Percentiles rank a stretch among this genome's conserved stretches.
Conservation (phyloP, 2,888 invertebrate species). For the Andrena chrysosceles region DNA sequence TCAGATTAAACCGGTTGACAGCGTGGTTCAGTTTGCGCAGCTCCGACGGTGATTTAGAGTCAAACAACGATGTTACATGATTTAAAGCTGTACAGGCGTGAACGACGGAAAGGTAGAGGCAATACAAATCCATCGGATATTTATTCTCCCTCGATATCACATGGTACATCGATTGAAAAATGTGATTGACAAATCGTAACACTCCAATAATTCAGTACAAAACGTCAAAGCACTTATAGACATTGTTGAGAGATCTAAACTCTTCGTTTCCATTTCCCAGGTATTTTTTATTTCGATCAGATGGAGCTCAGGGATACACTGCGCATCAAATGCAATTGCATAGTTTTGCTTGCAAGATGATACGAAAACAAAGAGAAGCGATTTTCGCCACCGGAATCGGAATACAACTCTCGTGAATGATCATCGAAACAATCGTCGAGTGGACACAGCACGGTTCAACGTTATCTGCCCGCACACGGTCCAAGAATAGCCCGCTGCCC, state of each 20-base stretch:
- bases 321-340: background rate
- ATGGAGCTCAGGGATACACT: background rate
- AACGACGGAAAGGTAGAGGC: background rate
- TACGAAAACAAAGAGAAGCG: background rate
- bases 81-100: slow-evolving; percentile 19
- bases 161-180: background rate
- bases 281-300: too few relatives aligned
- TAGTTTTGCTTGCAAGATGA: background rate
- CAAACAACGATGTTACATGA: slow-evolving; percentile 45
- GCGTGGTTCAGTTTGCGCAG: slow-evolving; percentile 42
- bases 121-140: slow-evolving; percentile 18
- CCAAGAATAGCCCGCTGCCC: slow-evolving; percentile 7
- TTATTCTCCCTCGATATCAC: background rate
- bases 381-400: background rate
- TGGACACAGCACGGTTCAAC: background rate
- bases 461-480: slow-evolving; percentile 4
- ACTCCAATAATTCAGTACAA: background rate
- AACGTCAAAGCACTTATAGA: background rate
- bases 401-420: background rate
- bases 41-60: slow-evolving; percentile 53
- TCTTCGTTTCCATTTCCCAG: too few relatives aligned
- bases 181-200: background rate
- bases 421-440: slow-evolving; percentile 14
- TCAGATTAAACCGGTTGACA: slow-evolving; percentile 65
- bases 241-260: background rate